Conservation (phyloP, 2,113 vertebrate species). For the Muscicapa adusta region DNA sequence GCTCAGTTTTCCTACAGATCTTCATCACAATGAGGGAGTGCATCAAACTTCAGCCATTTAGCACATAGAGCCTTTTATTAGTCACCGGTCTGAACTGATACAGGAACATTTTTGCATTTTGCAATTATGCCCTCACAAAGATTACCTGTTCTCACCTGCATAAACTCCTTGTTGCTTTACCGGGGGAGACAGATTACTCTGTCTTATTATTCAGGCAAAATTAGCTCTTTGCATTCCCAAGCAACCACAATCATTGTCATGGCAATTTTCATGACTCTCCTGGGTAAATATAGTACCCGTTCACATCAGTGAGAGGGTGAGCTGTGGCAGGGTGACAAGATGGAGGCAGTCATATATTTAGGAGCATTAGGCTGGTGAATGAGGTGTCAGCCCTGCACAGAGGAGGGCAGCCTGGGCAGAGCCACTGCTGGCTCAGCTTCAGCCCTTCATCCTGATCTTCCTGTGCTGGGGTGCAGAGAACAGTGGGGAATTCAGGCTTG, state of each 20-base stretch:
- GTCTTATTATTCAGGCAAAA: slow-evolving; percentile 9
- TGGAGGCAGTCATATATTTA: slow-evolving; percentile 22
- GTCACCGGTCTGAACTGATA: slow-evolving; percentile 41
- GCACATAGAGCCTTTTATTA: slow-evolving; percentile 11
- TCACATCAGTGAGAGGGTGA: slow-evolving; percentile 27
- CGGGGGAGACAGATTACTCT: neutral
- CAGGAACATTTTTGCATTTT: slow-evolving; percentile 35
- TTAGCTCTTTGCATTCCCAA: slow-evolving; percentile 28
- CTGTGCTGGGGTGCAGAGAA: neutral
- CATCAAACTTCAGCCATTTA: slow-evolving; percentile 21
- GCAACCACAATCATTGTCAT: slow-evolving; percentile 52
- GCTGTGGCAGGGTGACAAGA: slow-evolving; percentile 32
- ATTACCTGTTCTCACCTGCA: slow-evolving; percentile 64
- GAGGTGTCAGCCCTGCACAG: neutral
- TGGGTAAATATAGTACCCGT: slow-evolving; percentile 51
- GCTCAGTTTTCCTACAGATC: slow-evolving; percentile 9
- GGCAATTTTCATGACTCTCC: slow-evolving; percentile 60
- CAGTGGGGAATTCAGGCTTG: neutral
- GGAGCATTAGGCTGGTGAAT: neutral
- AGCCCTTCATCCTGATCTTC: neutral
- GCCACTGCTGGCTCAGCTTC: neutral
- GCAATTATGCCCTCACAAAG: slow-evolving; percentile 30
- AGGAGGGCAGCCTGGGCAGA: neutral
- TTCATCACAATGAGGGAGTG: neutral
- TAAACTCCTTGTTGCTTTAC: neutral